phyloP scores from a whole-genome alignment of 2,797 vertebrate species.

The Muraenolepis orangiensis region DNA sequence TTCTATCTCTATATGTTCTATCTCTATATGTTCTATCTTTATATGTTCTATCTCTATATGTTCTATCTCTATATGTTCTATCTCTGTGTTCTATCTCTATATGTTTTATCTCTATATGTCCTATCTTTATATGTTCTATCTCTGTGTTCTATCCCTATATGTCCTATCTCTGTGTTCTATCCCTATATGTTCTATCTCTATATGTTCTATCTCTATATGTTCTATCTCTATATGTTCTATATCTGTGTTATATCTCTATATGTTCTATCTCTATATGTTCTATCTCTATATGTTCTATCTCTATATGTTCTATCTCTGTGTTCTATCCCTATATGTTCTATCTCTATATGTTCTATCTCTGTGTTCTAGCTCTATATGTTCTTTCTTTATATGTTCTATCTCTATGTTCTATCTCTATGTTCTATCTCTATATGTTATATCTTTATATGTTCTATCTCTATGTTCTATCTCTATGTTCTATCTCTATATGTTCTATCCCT shows the following conservation, averaged over 20 bases:
- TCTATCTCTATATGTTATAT: not conserved
- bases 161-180: not conserved
- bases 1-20: not conserved
- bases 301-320: not conserved
- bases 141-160: no score
- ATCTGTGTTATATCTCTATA: no score
- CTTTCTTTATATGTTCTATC: not conserved
- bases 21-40: not conserved
- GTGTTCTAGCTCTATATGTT: not conserved
- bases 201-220: not conserved
- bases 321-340: slow-evolving; percentile 2
- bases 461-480: slow-evolving; percentile 1
- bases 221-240: no score
- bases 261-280: not conserved
- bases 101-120: not conserved
- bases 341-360: not conserved
- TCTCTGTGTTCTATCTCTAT: not conserved
- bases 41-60: not conserved
- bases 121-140: no score
- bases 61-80: no score
- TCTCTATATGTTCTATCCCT: not conserved
- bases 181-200: not conserved
- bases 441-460: not conserved
- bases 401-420: not conserved
- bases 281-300: not conserved